phyloP scores from a whole-genome alignment of 1,140 invertebrate genomes.

The Chironomus tepperi region DNA sequence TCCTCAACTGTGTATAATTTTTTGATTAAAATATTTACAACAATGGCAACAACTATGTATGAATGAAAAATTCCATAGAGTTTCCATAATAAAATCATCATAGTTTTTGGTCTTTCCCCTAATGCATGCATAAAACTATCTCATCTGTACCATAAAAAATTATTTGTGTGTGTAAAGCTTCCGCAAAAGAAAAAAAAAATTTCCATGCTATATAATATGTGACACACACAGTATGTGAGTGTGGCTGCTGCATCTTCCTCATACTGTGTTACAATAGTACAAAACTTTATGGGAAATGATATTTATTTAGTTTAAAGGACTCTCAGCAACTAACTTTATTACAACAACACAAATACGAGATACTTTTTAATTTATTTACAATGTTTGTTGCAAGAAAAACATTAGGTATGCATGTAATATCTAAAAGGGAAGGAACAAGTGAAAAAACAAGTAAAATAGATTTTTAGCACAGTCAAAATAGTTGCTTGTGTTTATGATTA shows the following conservation, averaged over 20 bases:
- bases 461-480: too few species aligned
- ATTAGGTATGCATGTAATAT: too few species aligned
- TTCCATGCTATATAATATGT: neutral
- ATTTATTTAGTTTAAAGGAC: conserved; percentile 1
- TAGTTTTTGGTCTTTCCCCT: neutral
- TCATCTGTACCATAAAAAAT: neutral
- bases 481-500: too few species aligned
- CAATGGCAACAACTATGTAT: neutral
- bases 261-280: neutral
- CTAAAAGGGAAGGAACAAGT: too few species aligned
- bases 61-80: neutral
- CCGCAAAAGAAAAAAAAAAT: conserved; percentile 2
- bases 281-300: neutral
- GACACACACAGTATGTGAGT: too few species aligned
- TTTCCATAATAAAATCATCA: conserved; percentile 15
- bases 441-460: too few species aligned
- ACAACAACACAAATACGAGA: neutral
- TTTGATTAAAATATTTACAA: conserved; percentile 15
- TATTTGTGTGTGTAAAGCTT: conserved; percentile 7
- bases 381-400: neutral
- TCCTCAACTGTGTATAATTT: neutral
- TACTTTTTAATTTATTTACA: conserved; percentile 7
- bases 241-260: neutral
- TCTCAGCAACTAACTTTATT: neutral
- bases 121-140: neutral